Percentiles rank a stretch among this genome's conserved stretches.
Conservation (phyloP, 92 coral and sea anemone genomes). For the Phenganax marumi region DNA sequence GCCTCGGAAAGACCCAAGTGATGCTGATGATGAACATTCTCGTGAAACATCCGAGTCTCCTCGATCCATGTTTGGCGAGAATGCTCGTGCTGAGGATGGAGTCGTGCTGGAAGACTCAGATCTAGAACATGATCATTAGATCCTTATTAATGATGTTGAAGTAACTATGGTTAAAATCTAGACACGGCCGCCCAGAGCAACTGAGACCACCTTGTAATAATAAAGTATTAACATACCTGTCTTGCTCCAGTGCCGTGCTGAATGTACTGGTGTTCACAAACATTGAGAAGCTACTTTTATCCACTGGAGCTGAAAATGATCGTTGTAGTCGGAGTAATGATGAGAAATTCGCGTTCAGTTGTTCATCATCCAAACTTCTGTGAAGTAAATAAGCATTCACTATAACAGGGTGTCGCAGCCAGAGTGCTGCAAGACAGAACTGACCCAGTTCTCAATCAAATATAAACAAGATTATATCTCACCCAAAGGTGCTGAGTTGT, state of each 20-base stretch:
- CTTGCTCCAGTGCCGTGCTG: slow-evolving; percentile 30
- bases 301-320: slow-evolving; percentile 79
- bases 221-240: neutral
- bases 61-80: slow-evolving; percentile 32
- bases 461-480: neutral
- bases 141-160: neutral
- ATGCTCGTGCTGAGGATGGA: slow-evolving; percentile 38
- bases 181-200: no score
- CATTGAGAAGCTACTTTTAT: slow-evolving; percentile 74
- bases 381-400: neutral
- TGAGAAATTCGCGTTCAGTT: slow-evolving; percentile 23
- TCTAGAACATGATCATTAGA: neutral
- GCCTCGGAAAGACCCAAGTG: slow-evolving; percentile 24
- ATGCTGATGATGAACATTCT: slow-evolving; percentile 16
- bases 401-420: neutral
- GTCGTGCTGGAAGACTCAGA: slow-evolving; percentile 29
- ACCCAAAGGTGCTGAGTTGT: slow-evolving; percentile 73
- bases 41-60: slow-evolving; percentile 37
- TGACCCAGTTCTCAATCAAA: no score
- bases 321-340: slow-evolving; percentile 65
- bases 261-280: slow-evolving; percentile 86
- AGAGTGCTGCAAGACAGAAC: neutral
- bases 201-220: neutral
- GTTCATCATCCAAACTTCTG: slow-evolving; percentile 13
- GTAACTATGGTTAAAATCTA: no score